These are phyloP conservation scores for Drosophila persimilis DNA, from an alignment of 1,140 invertebrate genomes.

Conservation along the genomic window DNA sequence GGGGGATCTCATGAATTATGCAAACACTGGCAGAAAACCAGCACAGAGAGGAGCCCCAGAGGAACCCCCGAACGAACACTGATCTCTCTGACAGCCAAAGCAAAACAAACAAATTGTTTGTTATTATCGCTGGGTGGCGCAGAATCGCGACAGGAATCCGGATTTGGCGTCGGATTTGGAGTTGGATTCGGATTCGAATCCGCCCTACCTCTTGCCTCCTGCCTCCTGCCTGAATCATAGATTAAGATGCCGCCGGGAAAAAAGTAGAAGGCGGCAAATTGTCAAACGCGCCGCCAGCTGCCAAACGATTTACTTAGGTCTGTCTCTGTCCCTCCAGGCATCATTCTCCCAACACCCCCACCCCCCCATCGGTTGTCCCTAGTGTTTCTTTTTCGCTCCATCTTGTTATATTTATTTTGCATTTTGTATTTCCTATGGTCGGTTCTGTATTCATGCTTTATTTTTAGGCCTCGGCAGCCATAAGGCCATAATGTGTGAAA, in stretches of 20 bases:
- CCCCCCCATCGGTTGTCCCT: too few relatives aligned
- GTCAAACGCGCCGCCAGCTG: constrained; percentile 51
- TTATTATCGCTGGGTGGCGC: constrained; percentile 51
- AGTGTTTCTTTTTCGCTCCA: constrained; percentile 1
- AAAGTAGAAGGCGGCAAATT: constrained; percentile 34
- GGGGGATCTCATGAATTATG: constrained; percentile 37
- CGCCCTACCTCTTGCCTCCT: neutral
- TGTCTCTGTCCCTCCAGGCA: neutral
- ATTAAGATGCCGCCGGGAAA: constrained; percentile 21
- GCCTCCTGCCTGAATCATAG: constrained; percentile 8
- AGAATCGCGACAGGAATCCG: constrained; percentile 38
- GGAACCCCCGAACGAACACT: neutral
- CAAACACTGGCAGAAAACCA: constrained; percentile 7
- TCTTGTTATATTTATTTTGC: constrained; percentile 42
- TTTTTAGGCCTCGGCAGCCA: constrained; percentile 22
- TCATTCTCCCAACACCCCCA: neutral
- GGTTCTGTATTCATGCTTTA: constrained; percentile 5
- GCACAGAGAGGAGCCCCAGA: constrained; percentile 3
- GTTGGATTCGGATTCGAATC: constrained; percentile 9
- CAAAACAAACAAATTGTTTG: constrained; percentile 56
- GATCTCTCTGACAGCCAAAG: constrained; percentile 7
- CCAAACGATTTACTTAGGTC: constrained; percentile 43
- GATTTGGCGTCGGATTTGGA: neutral
- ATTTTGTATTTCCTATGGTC: constrained; percentile 1
- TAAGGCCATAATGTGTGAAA: constrained; percentile 46